phyloP scores from a whole-genome alignment of 2,113 vertebrate genomes.

The Puntigrus tetrazona region DNA sequence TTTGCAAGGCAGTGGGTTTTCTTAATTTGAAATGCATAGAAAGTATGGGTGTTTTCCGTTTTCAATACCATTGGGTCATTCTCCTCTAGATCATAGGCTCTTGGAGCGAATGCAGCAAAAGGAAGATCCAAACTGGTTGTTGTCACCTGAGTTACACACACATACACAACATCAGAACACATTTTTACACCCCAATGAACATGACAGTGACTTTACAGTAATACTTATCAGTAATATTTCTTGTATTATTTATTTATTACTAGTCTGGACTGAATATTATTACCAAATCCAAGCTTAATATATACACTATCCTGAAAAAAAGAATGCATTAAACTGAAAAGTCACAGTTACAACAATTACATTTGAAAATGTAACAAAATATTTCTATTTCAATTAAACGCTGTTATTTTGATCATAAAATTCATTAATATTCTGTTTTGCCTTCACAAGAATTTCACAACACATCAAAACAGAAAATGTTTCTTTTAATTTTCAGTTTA shows the following conservation, averaged over 20 bases:
- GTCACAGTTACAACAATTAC: not conserved
- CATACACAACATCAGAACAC: not conserved
- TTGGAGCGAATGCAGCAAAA: constrained; percentile 93
- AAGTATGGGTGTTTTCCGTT: not conserved
- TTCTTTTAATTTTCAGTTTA: not conserved
- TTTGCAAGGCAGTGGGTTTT: not conserved
- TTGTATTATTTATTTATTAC: not conserved
- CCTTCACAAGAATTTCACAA: not conserved
- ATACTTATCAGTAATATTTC: not conserved
- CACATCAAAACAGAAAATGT: not conserved
- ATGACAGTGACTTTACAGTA: not conserved
- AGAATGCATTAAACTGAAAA: not conserved
- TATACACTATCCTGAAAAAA: not conserved
- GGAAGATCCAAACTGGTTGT: constrained; percentile 92
- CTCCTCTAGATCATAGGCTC: constrained; percentile 86
- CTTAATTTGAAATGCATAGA: not conserved
- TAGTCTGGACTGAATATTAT: not conserved
- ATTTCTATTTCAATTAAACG: not conserved
- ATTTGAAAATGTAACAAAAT: not conserved
- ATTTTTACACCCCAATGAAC: not conserved
- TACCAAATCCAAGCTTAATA: not conserved
- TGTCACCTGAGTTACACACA: constrained; percentile 78
- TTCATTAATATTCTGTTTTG: not conserved
- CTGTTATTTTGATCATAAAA: not conserved
- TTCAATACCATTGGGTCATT: constrained; percentile 89